Base-by-base conservation (phyloP, 2,888 invertebrate genomes). In the Slavum lentiscoides region DNA sequence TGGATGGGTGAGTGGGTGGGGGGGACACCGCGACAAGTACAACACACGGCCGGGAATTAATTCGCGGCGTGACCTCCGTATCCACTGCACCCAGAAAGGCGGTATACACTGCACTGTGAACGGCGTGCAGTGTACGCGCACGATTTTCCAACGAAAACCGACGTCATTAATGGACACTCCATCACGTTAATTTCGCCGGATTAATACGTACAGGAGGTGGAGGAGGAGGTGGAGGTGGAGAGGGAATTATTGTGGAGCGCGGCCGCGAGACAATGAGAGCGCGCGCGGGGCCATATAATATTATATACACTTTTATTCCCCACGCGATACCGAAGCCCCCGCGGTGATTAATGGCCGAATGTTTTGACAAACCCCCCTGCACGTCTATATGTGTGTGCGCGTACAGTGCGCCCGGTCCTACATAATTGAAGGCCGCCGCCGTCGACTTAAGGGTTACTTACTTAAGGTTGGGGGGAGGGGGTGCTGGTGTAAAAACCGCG, bases 101-200 rank as follows among this genome's bases (percentile, higher is more conserved):
- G 58, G 21, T 67, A 11, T 5, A 21, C 53, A 15, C 2, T 30
- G 30, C 4, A 4, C 30, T 30, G n/a, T n/a, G n/a, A n/a, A n/a
- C n/a, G n/a, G n/a, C 49, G 43, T 8, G 19, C 9, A 19, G n/a
- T 23, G 13, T 21, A 61, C 13, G 11, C 37, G 21, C 43, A 17
- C 62, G 61, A 80, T 55, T 39, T 64, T 49, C 49, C 49, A 11
- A 30, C 62, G 59, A 80, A 80, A 80, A 80, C 70, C 43, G 64
- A 55, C 70, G 62, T 55, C 70, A 70, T 70, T 76, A 76, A 69
- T 69, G 69, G 68, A 49, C 70, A 55, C 77, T 80, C 77, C 70
- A 80, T 80, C 77, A 80, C 69, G 77, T 80, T 70, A 80, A 70
- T 80, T 80, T 70, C 23, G 23, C 62, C 77, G 77, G 69, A 80